Base-by-base conservation (phyloP, 2,113 vertebrate genomes). In the Lontra canadensis region DNA sequence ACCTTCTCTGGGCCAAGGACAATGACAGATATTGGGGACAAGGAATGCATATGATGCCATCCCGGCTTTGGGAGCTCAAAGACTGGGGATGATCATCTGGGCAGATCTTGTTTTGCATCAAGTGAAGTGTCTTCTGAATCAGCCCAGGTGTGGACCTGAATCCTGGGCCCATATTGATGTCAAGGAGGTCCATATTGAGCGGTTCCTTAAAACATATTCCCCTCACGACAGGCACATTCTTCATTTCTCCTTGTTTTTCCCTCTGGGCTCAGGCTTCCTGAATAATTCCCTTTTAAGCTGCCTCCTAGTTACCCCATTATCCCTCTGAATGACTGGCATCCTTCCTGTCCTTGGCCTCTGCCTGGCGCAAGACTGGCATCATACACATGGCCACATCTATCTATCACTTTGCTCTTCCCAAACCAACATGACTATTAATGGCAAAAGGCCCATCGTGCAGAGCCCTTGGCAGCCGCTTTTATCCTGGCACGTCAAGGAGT, bases 401-500 rank as follows among this genome's bases (percentile, higher is more conserved):
- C 73, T 26, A 88, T 88, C 83, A 13, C 97, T 98, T 97, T 90
- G 94, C 61, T 71, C 97, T 98, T 97, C 80, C 55, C 69, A 57
- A 69, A 61, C 11, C 49, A 65, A 95, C 83, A 23, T 13, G 93
- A 55, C 88, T 96, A 96, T 97, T 97, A 98, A 97, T 91, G 91
- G 93, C 86, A 42, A 98, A 96, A 96, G 74, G 88, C 71, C 97
- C 93, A 83, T 36, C n/a, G 78, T 93, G 94, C 81, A 55, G 81
- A 96, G 95, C 74, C 96, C 97, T 93, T 98, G 98, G 98, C 98
- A 98, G 97, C 29, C 63, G 82, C 90, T 95, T 97, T 98, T 94
- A 98, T 98, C 97, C 98, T 96, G 97, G 98, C 97, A 98, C 98
- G 98, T 98, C 76, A 47, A 98, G 96, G 96, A 98, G 90, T 93